Evolutionary conservation across 2,113 vertebrate genomes (phyloP), one percentile per base, ranked within the genome.

Genomic region (Chaenogobius annularis): DNA sequence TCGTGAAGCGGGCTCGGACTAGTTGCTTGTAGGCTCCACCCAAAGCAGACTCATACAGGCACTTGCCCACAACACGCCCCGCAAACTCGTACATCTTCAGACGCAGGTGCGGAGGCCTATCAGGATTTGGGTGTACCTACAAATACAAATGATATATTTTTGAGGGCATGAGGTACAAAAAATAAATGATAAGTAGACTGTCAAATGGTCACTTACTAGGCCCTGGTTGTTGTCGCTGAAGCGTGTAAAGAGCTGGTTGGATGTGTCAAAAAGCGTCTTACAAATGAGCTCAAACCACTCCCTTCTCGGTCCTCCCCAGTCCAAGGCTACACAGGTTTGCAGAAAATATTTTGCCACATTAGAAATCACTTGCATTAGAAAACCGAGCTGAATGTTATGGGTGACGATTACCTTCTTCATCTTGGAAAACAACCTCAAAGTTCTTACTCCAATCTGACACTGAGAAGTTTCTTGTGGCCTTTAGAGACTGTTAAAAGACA

Each of bases 391-490:
- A 20, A 9, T 54, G n/a, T n/a, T 10, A 20, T 54, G n/a, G 50
- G 19, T n/a, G 50, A 20, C 50, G 6, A 63, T 92, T 79, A 98
- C 97, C 98, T 95, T 99, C 98, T 85, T 99, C 98, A 83, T 99
- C 97, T 82, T 97, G 97, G 85, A 99, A 99, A 90, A 97, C 91
- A 11, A 99, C 96, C 92, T 99, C 98, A 79, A 99, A 98, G 91
- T 97, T 99, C 92, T 98, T 99, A 90, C 95, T 96, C 98, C 97
- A 99, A 85, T 99, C 98, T 22, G 97, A 98, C 87, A 97, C 93
- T 0, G 98, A 99, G 91, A 99, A 99, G 93, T 97, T 99, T 68
- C 95, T 92, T 26, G 96, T 97, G 74, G 95, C 95, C 89, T 97
- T 98, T 69, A 99, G 90, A 77, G 97, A 98, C 97, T 99, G 67